These are phyloP conservation scores for Hyles euphorbiae DNA, from an alignment of 1,140 invertebrate genomes.

Conservation along the genomic window DNA sequence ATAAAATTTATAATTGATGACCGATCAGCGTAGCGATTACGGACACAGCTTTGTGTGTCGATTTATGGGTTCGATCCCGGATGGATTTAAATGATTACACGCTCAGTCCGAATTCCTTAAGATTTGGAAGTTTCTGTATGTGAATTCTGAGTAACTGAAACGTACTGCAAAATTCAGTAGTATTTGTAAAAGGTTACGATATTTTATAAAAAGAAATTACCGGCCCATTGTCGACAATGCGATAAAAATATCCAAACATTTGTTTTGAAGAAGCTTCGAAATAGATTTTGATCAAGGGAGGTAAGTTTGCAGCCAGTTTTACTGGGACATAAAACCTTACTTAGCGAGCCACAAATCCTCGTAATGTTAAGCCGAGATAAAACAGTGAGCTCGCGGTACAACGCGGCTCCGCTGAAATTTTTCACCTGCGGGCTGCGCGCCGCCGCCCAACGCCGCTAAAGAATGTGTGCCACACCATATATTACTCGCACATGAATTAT, in stretches of 20 bases:
- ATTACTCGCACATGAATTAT: conserved; percentile 68
- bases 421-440: conserved; percentile 58
- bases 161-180: too few species aligned
- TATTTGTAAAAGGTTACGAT: too few species aligned
- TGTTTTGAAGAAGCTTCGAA: conserved; percentile 35
- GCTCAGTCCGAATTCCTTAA: too few species aligned
- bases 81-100: too few species aligned
- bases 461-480: conserved; percentile 57
- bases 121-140: too few species aligned
- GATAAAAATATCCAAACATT: background rate
- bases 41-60: too few species aligned
- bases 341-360: conserved; percentile 74
- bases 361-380: conserved; percentile 74
- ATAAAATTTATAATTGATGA: too few species aligned
- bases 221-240: too few species aligned
- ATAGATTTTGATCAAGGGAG: conserved; percentile 66
- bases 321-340: conserved; percentile 71
- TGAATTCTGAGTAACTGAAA: too few species aligned
- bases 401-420: conserved; percentile 62
- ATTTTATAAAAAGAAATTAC: too few species aligned
- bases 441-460: conserved; percentile 23
- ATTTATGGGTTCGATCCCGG: too few species aligned
- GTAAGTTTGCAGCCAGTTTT: conserved; percentile 63
- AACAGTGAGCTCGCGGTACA: conserved; percentile 66
- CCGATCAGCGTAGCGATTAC: too few species aligned